Evolutionary conservation across 2,113 vertebrate species (phyloP).

Genomic region (Corydoras maculifer): DNA sequence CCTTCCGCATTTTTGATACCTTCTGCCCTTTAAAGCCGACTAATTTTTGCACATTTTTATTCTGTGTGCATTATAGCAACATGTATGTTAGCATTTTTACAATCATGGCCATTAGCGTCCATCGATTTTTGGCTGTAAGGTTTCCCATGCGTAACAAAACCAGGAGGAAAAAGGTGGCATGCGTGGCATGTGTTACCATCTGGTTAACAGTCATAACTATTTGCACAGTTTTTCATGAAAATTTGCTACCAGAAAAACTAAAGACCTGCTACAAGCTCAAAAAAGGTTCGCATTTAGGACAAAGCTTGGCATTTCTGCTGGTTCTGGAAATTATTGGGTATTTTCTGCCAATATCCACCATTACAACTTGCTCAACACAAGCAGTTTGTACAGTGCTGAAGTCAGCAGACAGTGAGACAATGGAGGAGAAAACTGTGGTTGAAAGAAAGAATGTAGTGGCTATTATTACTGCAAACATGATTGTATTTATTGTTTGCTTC

Average conservation of each 20-base stretch:
- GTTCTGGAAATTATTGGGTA: slow-evolving; percentile 48
- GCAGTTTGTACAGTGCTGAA: slow-evolving; percentile 49
- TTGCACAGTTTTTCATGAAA: rapidly evolving
- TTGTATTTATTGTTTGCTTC: slow-evolving; percentile 62
- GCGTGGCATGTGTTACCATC: slow-evolving; percentile 46
- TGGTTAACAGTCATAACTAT: slow-evolving; percentile 39
- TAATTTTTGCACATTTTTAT: slow-evolving; percentile 43
- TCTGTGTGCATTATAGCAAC: slow-evolving; percentile 55
- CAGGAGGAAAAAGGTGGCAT: slow-evolving; percentile 45
- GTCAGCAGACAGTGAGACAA: background rate
- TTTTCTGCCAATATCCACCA: slow-evolving; percentile 42
- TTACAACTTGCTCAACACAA: slow-evolving; percentile 51
- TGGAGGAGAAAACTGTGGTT: slow-evolving; percentile 10
- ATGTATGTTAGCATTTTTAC: slow-evolving; percentile 64
- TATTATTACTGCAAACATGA: slow-evolving; percentile 55
- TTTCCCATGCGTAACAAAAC: slow-evolving; percentile 49
- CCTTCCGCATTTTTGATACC: slow-evolving; percentile 51
- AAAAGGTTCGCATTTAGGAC: rapidly evolving
- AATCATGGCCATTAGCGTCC: slow-evolving; percentile 53
- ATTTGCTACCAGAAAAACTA: slow-evolving; percentile 16
- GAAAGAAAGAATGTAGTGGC: slow-evolving; percentile 40
- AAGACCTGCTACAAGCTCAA: slow-evolving; percentile 51
- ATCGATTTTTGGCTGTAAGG: slow-evolving; percentile 52
- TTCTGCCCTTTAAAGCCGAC: slow-evolving; percentile 29
- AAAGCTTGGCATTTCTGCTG: rapidly evolving